phyloP scores from a whole-genome alignment of 2,113 vertebrate species.

The Rana temporaria region DNA sequence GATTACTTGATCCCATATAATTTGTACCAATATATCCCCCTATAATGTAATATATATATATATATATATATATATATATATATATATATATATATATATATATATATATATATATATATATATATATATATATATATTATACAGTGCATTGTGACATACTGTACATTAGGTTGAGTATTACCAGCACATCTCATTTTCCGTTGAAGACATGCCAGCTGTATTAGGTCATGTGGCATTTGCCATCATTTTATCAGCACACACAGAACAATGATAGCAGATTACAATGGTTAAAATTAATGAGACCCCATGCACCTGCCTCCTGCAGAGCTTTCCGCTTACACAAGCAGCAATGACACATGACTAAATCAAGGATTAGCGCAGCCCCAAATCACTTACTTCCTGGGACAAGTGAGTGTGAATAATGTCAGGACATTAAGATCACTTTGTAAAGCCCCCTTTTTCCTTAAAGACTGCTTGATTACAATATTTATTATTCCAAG shows the following conservation, averaged over 20 bases:
- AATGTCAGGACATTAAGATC: slow-evolving; percentile 52
- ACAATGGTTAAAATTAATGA: slow-evolving; percentile 59
- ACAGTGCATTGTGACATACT: neutral
- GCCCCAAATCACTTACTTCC: slow-evolving; percentile 53
- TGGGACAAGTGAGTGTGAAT: slow-evolving; percentile 54
- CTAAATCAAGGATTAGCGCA: slow-evolving; percentile 50
- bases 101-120: no score
- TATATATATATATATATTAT: neutral
- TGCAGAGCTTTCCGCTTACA: slow-evolving; percentile 33
- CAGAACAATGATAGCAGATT: slow-evolving; percentile 56
- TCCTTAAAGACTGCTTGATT: slow-evolving; percentile 52
- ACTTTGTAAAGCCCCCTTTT: slow-evolving; percentile 42
- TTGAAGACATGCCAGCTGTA: slow-evolving; percentile 19
- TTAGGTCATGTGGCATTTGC: slow-evolving; percentile 27
- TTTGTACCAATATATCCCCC: no score
- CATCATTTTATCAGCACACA: slow-evolving; percentile 14
- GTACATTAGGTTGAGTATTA: neutral
- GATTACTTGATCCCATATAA: no score
- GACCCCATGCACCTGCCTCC: slow-evolving; percentile 47
- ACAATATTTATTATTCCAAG: slow-evolving; percentile 57
- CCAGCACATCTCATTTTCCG: neutral
- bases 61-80: neutral
- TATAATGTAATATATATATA: neutral
- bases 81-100: no score
- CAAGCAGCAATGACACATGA: slow-evolving; percentile 50